Base-by-base conservation (phyloP, 2,888 invertebrate species). In the Oxyscelio sp. region DNA sequence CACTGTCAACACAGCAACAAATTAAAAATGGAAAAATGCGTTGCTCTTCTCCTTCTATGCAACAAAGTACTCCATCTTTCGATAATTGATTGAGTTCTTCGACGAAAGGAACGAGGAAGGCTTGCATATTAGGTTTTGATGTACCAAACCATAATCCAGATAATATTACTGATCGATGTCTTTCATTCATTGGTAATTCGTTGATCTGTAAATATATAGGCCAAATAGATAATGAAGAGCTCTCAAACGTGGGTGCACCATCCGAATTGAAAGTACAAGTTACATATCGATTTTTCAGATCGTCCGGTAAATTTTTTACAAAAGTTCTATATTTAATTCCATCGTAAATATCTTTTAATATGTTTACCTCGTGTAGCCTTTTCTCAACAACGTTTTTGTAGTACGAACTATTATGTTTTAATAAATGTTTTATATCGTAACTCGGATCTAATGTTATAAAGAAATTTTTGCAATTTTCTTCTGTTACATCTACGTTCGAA, bases 91-190 rank as follows among this genome's bases (percentile, higher is more conserved):
- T 82, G 17, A 73, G 45, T 27, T 65, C 34, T 8, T 71, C 48
- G 1, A 78, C 66, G 56, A 77, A 83, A n/a, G 71, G 24, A 15
- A 13, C 13, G 22, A 71, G 34, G 34, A 78, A 78, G 3, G 65
- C 40, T 13, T 22, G 24, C 52, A 78, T 70, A 13, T 68, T 40
- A 22, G 59, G 68, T n/a, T 40, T 40, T 2, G 40, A 40, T 40
- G 13, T 40, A 0, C 40, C 40, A 40, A 40, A 40, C 40, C 40
- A 40, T n/a, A 40, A n/a, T 40, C 40, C 40, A 40, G n/a, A 40
- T n/a, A 40, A 40, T 3, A 40, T 19, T 74, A 40, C 2, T 1
- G 40, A n/a, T 40, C 40, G 13, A n/a, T 3, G 5, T 40, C 40
- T 40, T 40, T 40, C 40, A 40, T 40, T 40, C 5, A 40, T n/a